phyloP scores from a whole-genome alignment of 2,797 vertebrate genomes.

The Pantherophis alleghaniensis region DNA sequence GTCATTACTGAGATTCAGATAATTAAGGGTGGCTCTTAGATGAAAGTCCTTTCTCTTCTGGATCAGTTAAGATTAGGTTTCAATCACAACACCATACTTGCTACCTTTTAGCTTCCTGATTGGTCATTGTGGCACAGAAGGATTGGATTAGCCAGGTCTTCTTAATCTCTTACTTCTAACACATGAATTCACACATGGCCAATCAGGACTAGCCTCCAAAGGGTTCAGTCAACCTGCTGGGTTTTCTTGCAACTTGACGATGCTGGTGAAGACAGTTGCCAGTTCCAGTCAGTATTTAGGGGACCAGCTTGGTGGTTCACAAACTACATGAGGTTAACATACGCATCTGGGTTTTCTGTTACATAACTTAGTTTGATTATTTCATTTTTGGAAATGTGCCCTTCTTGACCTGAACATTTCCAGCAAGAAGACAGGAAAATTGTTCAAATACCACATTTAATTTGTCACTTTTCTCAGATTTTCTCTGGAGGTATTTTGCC shows the following conservation, averaged over 20 bases:
- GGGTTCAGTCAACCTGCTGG: neutral
- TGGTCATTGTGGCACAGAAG: neutral
- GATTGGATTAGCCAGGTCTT: neutral
- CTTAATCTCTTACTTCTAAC: neutral
- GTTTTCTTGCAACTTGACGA: neutral
- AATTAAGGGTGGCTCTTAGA: neutral
- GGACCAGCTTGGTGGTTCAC: neutral
- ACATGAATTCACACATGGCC: neutral
- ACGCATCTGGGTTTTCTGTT: neutral
- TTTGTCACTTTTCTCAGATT: slow-evolving; percentile 37
- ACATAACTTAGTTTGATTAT: neutral
- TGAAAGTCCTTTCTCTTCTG: neutral
- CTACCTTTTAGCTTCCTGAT: neutral
- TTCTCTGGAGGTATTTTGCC: slow-evolving; percentile 56
- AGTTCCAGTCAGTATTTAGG: neutral
- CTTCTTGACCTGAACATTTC: neutral
- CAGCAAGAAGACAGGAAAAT: slow-evolving; percentile 17
- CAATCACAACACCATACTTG: neutral
- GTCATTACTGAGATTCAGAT: neutral
- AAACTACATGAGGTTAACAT: neutral
- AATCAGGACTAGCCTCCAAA: neutral
- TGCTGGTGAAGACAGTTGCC: neutral
- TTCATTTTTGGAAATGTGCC: neutral
- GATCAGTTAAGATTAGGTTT: neutral
- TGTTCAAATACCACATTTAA: slow-evolving; percentile 24